Evolutionary conservation across 92 coral and sea anemone species (phyloP).

Genomic region (Plumapathes pennacea): DNA sequence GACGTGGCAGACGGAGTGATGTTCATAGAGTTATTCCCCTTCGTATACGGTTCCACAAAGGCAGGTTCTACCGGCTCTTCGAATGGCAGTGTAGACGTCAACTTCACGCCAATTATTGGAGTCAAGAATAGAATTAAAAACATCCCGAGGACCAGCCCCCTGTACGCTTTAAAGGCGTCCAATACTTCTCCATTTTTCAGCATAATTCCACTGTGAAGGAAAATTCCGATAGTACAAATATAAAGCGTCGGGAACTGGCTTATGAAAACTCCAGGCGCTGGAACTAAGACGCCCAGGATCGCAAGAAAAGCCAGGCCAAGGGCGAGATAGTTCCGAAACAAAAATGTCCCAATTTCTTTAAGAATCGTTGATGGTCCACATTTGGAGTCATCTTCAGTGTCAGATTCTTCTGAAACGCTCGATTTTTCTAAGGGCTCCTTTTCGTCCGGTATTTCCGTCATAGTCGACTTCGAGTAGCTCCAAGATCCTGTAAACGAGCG

Average conservation of each 20-base stretch:
- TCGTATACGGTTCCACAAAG: background rate
- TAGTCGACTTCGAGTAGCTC: too few relatives aligned
- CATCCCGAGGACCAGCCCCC: conserved; percentile 73
- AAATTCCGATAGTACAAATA: conserved; percentile 72
- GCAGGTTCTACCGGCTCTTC: conserved; percentile 6
- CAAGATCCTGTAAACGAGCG: too few relatives aligned
- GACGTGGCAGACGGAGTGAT: conserved; percentile 11
- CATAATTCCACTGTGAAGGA: conserved; percentile 87
- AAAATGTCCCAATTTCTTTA: too few relatives aligned
- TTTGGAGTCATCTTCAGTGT: too few relatives aligned
- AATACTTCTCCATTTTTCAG: conserved; percentile 86
- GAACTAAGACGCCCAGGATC: conserved; percentile 58
- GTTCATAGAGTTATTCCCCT: conserved; percentile 21
- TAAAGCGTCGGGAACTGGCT: conserved; percentile 78
- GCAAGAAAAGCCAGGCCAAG: conserved; percentile 53
- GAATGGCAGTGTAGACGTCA: conserved; percentile 78
- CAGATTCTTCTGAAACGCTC: background rate
- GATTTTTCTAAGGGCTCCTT: background rate
- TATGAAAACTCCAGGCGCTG: conserved; percentile 72
- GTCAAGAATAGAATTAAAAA: conserved; percentile 74
- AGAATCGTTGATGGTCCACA: too few relatives aligned
- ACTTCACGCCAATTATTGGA: conserved; percentile 71
- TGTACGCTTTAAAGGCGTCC: conserved; percentile 71
- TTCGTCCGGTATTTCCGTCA: conserved; percentile 5
- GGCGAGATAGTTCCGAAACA: conserved; percentile 72